Percentiles rank a stretch among this genome's conserved stretches.
Conservation (phyloP, 2,797 vertebrate species). For the Limnodromus scolopaceus region DNA sequence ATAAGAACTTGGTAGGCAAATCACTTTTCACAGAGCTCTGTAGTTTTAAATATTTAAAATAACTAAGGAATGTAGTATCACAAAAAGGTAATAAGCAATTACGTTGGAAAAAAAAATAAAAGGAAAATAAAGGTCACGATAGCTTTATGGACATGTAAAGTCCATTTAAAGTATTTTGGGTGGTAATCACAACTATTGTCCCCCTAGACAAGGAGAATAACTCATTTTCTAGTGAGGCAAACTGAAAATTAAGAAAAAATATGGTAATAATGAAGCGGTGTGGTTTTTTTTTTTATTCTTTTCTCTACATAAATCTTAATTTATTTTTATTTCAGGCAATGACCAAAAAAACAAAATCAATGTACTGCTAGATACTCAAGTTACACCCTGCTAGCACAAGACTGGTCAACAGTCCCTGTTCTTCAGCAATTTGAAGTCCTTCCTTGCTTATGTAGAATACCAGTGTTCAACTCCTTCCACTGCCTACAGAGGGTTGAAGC, state of each 20-base stretch:
- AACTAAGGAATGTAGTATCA: background rate
- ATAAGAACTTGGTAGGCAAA: background rate
- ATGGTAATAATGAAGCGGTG: background rate
- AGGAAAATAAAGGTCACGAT: background rate
- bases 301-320: background rate
- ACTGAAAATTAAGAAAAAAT: background rate
- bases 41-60: background rate
- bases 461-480: background rate
- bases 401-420: background rate
- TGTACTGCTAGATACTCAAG: background rate
- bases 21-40: background rate
- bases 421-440: background rate
- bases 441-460: background rate
- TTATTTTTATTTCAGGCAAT: too few species aligned
- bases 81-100: background rate
- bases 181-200: background rate
- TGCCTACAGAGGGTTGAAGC: background rate
- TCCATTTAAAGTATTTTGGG: background rate
- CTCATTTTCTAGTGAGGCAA: background rate
- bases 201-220: background rate
- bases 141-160: background rate
- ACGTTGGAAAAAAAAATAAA: too few species aligned
- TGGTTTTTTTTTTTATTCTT: rapidly evolving
- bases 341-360: background rate
- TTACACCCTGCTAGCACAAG: background rate